Evolutionary conservation across 1,140 invertebrate genomes (phyloP), one percentile per base, ranked within the genome.

Genomic region (Prorops nasuta): DNA sequence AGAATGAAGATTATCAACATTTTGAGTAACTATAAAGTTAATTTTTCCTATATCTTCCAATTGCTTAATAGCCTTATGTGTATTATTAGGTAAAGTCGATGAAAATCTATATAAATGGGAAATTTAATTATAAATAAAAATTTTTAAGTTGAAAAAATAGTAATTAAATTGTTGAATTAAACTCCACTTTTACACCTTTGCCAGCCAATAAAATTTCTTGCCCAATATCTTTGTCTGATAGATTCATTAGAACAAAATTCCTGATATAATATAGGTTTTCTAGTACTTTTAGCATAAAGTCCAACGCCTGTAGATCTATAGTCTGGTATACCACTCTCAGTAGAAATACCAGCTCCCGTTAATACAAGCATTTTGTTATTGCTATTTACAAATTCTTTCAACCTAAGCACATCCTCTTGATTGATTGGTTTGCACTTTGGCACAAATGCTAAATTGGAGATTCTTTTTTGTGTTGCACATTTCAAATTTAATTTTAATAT

Each of bases 301-400:
- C 96, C 96, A 15, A 98, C 94, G 49, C 84, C 88, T 77, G 91
- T 89, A 0, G 94, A 97, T 55, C 95, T 83, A 69, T 98, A 98
- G 75, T 98, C 92, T 16, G 92, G 92, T 63, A 96, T 94, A 51
- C 96, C 95, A 67, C 86, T 88, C 84, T 98, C 95, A 12, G 95
- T 98, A 18, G 95, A 98, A 62, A 98, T 86, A 43, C 95, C 95
- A 56, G 95, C 95, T 24, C 96, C 96, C 35, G 93, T 95, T 38
- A 97, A 59, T 35, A 94, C 80, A 37, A 93, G 75, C 17, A 90
- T 74, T 66, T 83, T 85, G 10, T 81, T 69, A 51, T 82, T 75
- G 9, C 74, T 71, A 9, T 69, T 51, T 3, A 94, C 61, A 67
- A 92, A 92, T 16, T 85, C 73, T 63, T 83, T 77, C 1, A 94